Conservation (phyloP, 2,113 vertebrate genomes). For the Heterocephalus glaber region DNA sequence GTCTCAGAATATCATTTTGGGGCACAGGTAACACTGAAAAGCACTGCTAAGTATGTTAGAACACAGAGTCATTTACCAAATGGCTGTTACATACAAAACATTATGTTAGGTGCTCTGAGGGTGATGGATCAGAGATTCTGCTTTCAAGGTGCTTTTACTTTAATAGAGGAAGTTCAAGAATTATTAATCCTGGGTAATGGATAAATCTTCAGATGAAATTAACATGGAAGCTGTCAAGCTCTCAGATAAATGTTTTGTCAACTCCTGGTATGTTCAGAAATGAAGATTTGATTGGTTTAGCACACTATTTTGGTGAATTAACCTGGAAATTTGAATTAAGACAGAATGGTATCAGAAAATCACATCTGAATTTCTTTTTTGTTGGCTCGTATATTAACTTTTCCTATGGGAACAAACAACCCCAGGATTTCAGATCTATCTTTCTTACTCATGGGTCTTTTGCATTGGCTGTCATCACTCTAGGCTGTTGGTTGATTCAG, state of each 20-base stretch:
- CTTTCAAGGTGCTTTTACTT: not conserved
- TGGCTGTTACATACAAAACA: not conserved
- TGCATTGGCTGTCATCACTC: not conserved
- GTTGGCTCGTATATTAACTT: not conserved
- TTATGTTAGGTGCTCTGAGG: not conserved
- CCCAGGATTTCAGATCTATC: not conserved
- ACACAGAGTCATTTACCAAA: not conserved
- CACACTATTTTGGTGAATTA: not conserved
- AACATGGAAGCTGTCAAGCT: not conserved
- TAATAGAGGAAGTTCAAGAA: not conserved
- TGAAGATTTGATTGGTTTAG: not conserved
- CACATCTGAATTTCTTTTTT: not conserved
- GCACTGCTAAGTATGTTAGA: not conserved
- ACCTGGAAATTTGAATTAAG: not conserved
- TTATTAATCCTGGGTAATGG: not conserved
- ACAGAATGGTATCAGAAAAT: not conserved
- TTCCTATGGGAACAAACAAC: not conserved
- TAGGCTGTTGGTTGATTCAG: not conserved
- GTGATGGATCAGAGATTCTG: not conserved
- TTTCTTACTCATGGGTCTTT: not conserved
- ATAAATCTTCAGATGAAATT: not conserved
- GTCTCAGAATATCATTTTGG: not conserved
- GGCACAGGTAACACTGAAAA: not conserved
- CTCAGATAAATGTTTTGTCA: not conserved
- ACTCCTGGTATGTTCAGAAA: not conserved